These are phyloP conservation scores for Petrolisthes cinctipes DNA, from an alignment of 2,888 invertebrate species.

Conservation along the genomic window DNA sequence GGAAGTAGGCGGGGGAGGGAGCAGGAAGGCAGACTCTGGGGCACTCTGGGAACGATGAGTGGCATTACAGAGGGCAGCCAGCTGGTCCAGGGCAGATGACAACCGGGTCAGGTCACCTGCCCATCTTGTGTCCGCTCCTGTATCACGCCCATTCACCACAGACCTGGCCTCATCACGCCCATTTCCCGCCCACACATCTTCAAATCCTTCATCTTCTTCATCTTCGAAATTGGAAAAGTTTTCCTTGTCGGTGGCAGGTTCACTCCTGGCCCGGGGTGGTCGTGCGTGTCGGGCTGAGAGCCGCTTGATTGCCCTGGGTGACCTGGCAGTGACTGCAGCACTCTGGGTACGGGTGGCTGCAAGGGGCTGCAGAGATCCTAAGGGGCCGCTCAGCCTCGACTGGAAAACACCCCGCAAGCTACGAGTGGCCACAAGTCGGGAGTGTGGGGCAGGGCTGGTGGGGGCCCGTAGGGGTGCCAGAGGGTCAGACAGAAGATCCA, in stretches of 20 bases:
- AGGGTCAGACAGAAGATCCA: constrained; percentile 56
- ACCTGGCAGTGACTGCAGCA: constrained; percentile 28
- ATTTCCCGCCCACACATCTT: constrained; percentile 48
- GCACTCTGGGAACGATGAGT: constrained; percentile 41
- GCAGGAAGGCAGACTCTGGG: constrained; percentile 2
- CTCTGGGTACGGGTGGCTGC: constrained; percentile 26
- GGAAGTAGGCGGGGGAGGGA: not conserved
- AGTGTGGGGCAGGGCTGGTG: constrained; percentile 30
- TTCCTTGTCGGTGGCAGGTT: constrained; percentile 50
- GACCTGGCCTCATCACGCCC: constrained; percentile 40
- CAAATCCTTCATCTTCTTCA: constrained; percentile 54
- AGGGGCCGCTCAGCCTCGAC: constrained; percentile 54
- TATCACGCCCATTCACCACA: constrained; percentile 19
- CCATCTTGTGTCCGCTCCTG: constrained; percentile 42
- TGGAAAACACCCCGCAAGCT: constrained; percentile 60
- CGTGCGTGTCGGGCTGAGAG: constrained; percentile 33
- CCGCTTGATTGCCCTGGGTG: constrained; percentile 41
- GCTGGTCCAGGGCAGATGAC: constrained; percentile 55
- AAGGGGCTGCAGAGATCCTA: constrained; percentile 56
- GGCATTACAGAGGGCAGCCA: constrained; percentile 53
- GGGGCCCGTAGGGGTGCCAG: constrained; percentile 57
- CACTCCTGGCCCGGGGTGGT: constrained; percentile 47
- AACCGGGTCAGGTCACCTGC: constrained; percentile 49
- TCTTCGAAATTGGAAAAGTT: constrained; percentile 35
- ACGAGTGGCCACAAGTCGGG: constrained; percentile 52